Base-by-base conservation (phyloP, 2,888 invertebrate species). In the Ariolimax columbianus region DNA sequence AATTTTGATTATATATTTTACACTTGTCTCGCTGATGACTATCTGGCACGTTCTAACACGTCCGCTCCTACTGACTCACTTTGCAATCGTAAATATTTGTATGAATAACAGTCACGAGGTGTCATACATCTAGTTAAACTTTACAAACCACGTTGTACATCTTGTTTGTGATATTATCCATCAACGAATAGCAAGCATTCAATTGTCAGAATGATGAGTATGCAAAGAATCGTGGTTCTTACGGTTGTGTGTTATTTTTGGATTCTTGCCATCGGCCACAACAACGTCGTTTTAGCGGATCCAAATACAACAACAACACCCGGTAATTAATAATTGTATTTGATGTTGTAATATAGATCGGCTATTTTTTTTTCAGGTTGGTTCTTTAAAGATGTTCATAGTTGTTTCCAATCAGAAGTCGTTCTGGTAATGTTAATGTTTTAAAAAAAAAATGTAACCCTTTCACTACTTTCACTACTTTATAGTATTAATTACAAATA, bases 31-130 rank as follows among this genome's bases (percentile, higher is more conserved):
- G 26, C 40, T 19, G 40, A 72, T 19, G 2, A 7, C 40, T 38
- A 72, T n/a, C 72, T 72, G 72, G 72, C 40, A 38, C 38, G 23
- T 9, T n/a, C 0, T 38, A 40, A 38, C 14, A 72, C 72, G 72
- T 72, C 72, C 72, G 40, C 72, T 72, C 40, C 3, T 72, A 38
- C 72, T 72, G 38, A 72, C 26, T 72, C 72, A 72, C n/a, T 36
- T 68, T 33, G 36, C 36, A 17, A 68, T 36, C 17, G 68, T 33
- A 68, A 30, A 72, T 40, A 40, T 11, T 11, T 23, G 23, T 7
- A 26, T 6, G 4, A 40, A 38, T 33, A 33, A 11, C 33, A 33
- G 66, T 66, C 63, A 63, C 63, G 63, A 63, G 66, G 66, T 66
- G 66, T 1, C 14, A 33, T 4, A 63, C 11, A 63, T 2, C 59